Conservation (phyloP, 1,140 invertebrate genomes). For the Holotrichia oblita region DNA sequence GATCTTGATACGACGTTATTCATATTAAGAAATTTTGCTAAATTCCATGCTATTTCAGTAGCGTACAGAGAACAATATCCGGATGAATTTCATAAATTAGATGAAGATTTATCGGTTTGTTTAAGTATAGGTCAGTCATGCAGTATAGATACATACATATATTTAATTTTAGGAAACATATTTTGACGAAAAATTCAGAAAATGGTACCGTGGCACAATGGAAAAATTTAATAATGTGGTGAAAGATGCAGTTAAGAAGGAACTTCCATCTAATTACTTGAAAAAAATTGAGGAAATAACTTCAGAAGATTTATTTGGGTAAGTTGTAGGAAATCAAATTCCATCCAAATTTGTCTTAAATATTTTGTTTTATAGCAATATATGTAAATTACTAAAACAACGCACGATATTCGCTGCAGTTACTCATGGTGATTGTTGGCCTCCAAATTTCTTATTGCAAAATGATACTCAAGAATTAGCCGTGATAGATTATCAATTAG, state of each 20-base stretch:
- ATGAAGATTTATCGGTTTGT: constrained; percentile 55
- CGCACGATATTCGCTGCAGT: constrained; percentile 62
- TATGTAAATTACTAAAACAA: constrained; percentile 55
- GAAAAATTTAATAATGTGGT: constrained; percentile 65
- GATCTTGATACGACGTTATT: constrained; percentile 63
- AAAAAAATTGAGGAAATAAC: constrained; percentile 67
- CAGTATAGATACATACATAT: not conserved
- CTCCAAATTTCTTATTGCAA: constrained; percentile 73
- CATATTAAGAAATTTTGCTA: constrained; percentile 69
- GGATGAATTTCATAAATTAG: constrained; percentile 65
- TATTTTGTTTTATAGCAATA: constrained; percentile 42
- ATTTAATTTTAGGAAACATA: constrained; percentile 65
- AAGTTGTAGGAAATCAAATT: constrained; percentile 37
- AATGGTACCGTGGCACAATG: constrained; percentile 70
- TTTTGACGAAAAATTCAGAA: constrained; percentile 65
- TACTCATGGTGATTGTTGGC: constrained; percentile 78
- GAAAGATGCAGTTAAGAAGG: constrained; percentile 70
- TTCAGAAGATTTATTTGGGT: constrained; percentile 62
- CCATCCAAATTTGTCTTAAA: not conserved
- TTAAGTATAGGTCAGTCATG: not conserved
- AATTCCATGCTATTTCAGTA: constrained; percentile 74
- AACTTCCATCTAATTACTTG: constrained; percentile 69
- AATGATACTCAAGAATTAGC: constrained; percentile 61
- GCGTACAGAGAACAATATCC: constrained; percentile 72
- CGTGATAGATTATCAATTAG: constrained; percentile 77